Evolutionary conservation across 2,888 invertebrate genomes (phyloP).

Genomic region (Apamea sordens): DNA sequence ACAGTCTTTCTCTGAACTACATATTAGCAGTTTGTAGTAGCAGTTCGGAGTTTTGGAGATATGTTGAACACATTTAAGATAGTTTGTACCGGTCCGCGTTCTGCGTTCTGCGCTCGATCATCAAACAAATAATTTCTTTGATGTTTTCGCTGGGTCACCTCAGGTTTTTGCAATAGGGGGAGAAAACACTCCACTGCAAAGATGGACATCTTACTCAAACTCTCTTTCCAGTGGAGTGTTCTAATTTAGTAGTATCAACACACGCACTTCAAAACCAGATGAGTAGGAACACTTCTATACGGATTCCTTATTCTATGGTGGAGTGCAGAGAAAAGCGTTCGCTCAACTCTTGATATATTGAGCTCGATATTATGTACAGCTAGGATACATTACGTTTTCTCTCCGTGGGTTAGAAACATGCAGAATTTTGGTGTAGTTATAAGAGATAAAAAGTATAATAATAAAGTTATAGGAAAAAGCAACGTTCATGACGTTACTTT

Average conservation of each 20-base stretch:
- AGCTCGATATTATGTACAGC: constrained; percentile 74
- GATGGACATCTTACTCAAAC: too few relatives aligned
- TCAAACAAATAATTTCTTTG: neutral
- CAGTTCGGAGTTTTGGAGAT: neutral
- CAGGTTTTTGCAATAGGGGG: neutral
- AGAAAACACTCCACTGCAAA: neutral
- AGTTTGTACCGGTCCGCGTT: neutral
- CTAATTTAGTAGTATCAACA: neutral
- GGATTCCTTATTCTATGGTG: constrained; percentile 31
- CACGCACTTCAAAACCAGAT: neutral
- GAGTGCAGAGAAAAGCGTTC: constrained; percentile 61
- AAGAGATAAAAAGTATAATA: constrained; percentile 5
- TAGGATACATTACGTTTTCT: constrained; percentile 73
- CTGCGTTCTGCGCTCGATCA: neutral
- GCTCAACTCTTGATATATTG: constrained; percentile 76
- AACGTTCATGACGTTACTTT: too few relatives aligned
- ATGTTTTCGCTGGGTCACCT: neutral
- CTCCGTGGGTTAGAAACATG: constrained; percentile 65
- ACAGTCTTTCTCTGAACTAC: neutral
- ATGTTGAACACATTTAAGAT: too few relatives aligned
- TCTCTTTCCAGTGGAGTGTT: neutral
- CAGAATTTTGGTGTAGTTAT: constrained; percentile 57
- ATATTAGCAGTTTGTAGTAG: neutral
- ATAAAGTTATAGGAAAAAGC: too few relatives aligned
- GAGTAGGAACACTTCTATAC: neutral